These are phyloP conservation scores for Troides helena DNA, from an alignment of 2,888 invertebrate species.

Conservation along the genomic window DNA sequence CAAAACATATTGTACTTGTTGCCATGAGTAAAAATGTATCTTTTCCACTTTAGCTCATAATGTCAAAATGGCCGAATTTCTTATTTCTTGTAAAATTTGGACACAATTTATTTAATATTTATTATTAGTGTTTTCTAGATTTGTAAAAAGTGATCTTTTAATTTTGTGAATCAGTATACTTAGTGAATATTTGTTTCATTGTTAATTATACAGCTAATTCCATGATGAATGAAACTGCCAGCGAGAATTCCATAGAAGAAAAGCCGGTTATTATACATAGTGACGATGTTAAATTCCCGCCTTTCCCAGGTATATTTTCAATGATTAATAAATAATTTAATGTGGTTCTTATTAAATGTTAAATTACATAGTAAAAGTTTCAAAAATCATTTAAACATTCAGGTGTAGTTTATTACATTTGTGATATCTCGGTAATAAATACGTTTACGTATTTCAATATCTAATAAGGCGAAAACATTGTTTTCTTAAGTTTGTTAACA, in stretches of 20 bases:
- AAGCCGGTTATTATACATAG: conserved; percentile 59
- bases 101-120: conserved; percentile 30
- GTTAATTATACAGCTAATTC: conserved; percentile 34
- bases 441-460: too few relatives aligned
- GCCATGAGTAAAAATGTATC: background rate
- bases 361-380: background rate
- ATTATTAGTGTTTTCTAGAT: conserved; percentile 13
- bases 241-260: conserved; percentile 54
- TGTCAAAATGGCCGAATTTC: conserved; percentile 59
- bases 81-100: conserved; percentile 35
- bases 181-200: conserved; percentile 15
- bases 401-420: background rate
- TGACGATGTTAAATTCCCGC: conserved; percentile 64
- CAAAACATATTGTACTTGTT: background rate
- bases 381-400: background rate
- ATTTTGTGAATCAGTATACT: background rate
- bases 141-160: conserved; percentile 5
- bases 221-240: conserved; percentile 62
- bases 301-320: conserved; percentile 59
- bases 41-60: conserved; percentile 27
- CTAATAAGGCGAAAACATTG: too few relatives aligned
- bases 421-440: background rate
- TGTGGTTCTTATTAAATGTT: background rate
- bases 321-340: background rate
- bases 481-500: too few relatives aligned